Conservation (phyloP, 2,888 invertebrate genomes). For the Patella caerulea region DNA sequence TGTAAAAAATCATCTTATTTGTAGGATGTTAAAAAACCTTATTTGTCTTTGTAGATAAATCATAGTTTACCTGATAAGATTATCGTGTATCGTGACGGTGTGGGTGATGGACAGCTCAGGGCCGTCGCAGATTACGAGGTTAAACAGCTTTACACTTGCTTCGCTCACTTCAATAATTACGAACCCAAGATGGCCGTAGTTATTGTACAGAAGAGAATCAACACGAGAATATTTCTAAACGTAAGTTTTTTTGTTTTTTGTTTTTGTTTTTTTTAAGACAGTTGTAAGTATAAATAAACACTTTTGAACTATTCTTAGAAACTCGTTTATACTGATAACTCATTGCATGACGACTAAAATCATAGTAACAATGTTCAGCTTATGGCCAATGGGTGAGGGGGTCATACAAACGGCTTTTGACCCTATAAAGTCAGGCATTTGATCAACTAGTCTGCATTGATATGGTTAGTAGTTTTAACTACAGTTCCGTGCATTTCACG, state of each 20-base stretch:
- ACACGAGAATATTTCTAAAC: slow-evolving; percentile 81
- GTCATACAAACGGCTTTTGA: too few species aligned
- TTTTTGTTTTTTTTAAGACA: too few species aligned
- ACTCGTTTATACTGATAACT: too few species aligned
- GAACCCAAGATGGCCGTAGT: slow-evolving; percentile 82
- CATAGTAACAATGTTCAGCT: too few species aligned
- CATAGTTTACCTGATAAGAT: slow-evolving; percentile 83
- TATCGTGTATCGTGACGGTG: slow-evolving; percentile 92
- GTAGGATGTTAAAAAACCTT: background rate
- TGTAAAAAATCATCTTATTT: background rate
- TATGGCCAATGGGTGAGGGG: too few species aligned
- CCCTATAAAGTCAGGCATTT: too few species aligned
- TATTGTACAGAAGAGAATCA: slow-evolving; percentile 93
- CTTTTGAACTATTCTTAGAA: too few species aligned
- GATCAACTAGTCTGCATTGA: too few species aligned
- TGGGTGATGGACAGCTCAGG: slow-evolving; percentile 89
- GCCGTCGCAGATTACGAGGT: slow-evolving; percentile 85
- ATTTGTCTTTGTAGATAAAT: slow-evolving; percentile 70
- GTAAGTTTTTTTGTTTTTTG: slow-evolving; percentile 51
- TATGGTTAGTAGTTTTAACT: too few species aligned
- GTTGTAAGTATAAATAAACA: too few species aligned
- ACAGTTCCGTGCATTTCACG: too few species aligned
- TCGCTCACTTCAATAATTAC: slow-evolving; percentile 73
- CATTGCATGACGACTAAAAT: too few species aligned
- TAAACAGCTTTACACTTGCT: slow-evolving; percentile 76